These are phyloP conservation scores for Melanotaenia duboulayi DNA, from an alignment of 2,113 vertebrate species.

Conservation along the genomic window DNA sequence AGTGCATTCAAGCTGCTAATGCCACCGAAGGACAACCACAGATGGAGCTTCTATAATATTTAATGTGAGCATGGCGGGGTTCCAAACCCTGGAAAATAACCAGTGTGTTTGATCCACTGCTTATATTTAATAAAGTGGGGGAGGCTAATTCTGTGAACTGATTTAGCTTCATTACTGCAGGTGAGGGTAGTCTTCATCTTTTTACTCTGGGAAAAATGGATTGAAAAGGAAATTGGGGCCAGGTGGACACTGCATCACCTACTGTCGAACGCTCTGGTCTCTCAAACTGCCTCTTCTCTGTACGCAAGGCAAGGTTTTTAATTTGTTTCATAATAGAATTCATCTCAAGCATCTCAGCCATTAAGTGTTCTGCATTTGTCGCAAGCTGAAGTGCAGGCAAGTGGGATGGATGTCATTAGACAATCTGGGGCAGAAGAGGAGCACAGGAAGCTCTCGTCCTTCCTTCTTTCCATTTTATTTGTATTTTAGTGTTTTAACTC, in stretches of 20 bases:
- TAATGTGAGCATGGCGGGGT: constrained; percentile 80
- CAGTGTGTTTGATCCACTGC: constrained; percentile 81
- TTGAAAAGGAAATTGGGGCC: constrained; percentile 40
- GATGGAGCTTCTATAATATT: constrained; percentile 82
- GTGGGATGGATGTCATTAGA: constrained; percentile 81
- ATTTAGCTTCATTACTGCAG: constrained; percentile 81
- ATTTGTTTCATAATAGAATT: constrained; percentile 83
- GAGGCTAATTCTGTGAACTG: constrained; percentile 75
- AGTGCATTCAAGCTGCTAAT: constrained; percentile 70
- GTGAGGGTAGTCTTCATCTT: constrained; percentile 67
- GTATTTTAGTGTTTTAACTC: constrained; percentile 68
- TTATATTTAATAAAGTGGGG: constrained; percentile 82
- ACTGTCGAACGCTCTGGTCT: constrained; percentile 61
- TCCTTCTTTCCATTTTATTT: constrained; percentile 58
- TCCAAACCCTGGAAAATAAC: constrained; percentile 80
- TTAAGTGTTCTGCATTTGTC: constrained; percentile 79
- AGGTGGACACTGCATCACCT: constrained; percentile 63
- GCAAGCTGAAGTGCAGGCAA: constrained; percentile 77
- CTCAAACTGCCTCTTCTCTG: constrained; percentile 52
- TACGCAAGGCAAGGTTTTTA: constrained; percentile 76
- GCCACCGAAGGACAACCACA: constrained; percentile 79
- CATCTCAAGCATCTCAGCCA: constrained; percentile 80
- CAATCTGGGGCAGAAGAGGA: constrained; percentile 66
- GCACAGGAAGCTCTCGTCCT: constrained; percentile 63
- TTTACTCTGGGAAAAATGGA: constrained; percentile 42